Evolutionary conservation across 2,113 vertebrate genomes (phyloP).

Genomic region (Lepus timidus): DNA sequence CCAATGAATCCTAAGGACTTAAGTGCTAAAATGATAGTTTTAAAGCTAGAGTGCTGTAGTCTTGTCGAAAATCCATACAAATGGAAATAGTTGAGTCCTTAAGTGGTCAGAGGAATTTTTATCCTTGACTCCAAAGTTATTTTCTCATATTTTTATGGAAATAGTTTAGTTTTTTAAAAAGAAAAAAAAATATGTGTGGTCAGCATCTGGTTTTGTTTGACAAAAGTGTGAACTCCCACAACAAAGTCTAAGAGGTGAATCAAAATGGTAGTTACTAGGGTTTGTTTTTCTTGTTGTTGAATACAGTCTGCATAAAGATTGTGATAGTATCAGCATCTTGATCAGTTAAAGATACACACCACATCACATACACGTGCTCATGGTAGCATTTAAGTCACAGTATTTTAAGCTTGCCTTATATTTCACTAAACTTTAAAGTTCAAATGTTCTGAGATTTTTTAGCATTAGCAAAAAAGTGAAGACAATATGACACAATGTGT

Average conservation of each 20-base stretch:
- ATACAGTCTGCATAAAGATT: not conserved
- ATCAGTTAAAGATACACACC: not conserved
- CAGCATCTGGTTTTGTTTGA: not conserved
- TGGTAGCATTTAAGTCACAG: not conserved
- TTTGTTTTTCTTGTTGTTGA: not conserved
- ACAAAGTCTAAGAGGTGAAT: not conserved
- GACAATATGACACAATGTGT: not conserved
- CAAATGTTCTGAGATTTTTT: not conserved
- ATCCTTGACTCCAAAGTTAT: not conserved
- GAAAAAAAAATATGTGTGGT: not conserved
- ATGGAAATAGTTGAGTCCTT: not conserved
- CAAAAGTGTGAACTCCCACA: not conserved
- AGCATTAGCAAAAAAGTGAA: not conserved
- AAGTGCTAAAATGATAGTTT: not conserved
- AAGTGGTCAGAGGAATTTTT: not conserved
- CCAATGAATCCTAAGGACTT: not conserved
- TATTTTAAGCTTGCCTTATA: not conserved
- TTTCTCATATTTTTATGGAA: not conserved
- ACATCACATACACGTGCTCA: not conserved
- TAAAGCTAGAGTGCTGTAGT: not conserved
- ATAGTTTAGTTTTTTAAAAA: not conserved
- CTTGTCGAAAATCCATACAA: not conserved
- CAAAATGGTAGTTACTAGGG: not conserved
- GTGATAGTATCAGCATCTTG: not conserved
- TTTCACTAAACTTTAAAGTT: not conserved